Evolutionary conservation across 2,113 vertebrate genomes (phyloP).

Genomic region (Trichomycterus rosablanca): DNA sequence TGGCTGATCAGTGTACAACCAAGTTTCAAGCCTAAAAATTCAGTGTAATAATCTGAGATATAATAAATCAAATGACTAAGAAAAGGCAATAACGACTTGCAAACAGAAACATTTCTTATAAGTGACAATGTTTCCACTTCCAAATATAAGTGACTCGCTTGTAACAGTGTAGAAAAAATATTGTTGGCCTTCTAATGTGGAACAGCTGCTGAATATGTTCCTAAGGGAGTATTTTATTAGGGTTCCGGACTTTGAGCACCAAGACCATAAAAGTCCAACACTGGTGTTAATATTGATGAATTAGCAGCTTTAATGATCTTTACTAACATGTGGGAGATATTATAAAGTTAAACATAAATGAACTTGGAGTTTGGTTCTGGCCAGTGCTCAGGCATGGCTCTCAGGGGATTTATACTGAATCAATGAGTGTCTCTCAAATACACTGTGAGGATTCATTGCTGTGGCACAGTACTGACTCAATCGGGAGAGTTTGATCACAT

Average conservation of each 20-base stretch:
- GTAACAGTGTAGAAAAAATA: slow-evolving; percentile 1
- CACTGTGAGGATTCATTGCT: slow-evolving; percentile 26
- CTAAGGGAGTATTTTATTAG: not conserved
- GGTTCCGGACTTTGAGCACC: slow-evolving; percentile 2
- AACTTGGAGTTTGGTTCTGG: slow-evolving; percentile 18
- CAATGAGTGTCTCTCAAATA: slow-evolving; percentile 35
- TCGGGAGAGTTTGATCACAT: slow-evolving; percentile 24
- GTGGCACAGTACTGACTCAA: slow-evolving; percentile 22
- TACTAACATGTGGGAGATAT: slow-evolving; percentile 15
- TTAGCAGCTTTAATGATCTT: slow-evolving; percentile 4
- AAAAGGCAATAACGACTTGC: no score
- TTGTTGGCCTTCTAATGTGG: not conserved
- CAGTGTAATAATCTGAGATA: no score
- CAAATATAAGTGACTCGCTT: no score
- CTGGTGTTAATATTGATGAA: slow-evolving; percentile 25
- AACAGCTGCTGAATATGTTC: not conserved
- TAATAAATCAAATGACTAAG: no score
- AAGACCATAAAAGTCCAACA: slow-evolving; percentile 13
- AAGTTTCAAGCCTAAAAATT: no score
- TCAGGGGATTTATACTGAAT: not conserved
- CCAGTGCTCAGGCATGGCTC: slow-evolving; percentile 18
- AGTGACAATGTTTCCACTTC: no score
- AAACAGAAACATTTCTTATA: no score
- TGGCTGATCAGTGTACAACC: no score
- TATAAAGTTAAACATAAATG: no score